Evolutionary conservation across 1,140 invertebrate genomes (phyloP).

Genomic region (Drosophila bocki): DNA sequence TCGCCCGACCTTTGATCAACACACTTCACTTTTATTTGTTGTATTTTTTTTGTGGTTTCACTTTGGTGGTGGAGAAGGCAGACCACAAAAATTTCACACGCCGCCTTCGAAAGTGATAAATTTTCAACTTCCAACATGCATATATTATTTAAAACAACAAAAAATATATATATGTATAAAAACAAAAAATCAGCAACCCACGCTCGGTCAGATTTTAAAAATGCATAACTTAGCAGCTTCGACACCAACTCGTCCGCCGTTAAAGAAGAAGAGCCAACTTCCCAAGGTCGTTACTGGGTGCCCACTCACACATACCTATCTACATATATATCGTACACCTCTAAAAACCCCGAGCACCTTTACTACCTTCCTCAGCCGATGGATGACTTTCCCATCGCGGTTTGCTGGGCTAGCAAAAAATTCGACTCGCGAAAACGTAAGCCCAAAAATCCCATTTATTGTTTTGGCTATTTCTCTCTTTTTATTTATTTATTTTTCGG

Average conservation of each 20-base stretch:
- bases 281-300: slow-evolving; percentile 65
- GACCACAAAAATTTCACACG: slow-evolving; percentile 71
- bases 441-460: slow-evolving; percentile 75
- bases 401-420: slow-evolving; percentile 66
- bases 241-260: slow-evolving; percentile 56
- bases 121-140: slow-evolving; percentile 60
- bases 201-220: slow-evolving; percentile 52
- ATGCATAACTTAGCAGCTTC: slow-evolving; percentile 74
- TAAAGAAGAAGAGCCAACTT: slow-evolving; percentile 41
- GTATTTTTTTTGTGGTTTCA: slow-evolving; percentile 32
- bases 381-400: slow-evolving; percentile 64
- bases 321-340: slow-evolving; percentile 5
- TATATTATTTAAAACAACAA: slow-evolving; percentile 56
- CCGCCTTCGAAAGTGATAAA: slow-evolving; percentile 72
- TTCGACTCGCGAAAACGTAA: slow-evolving; percentile 41
- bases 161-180: slow-evolving; percentile 16
- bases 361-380: neutral
- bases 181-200: slow-evolving; percentile 52
- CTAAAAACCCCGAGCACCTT: neutral
- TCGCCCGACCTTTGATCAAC: slow-evolving; percentile 28
- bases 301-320: slow-evolving; percentile 16
- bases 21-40: slow-evolving; percentile 5
- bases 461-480: slow-evolving; percentile 43
- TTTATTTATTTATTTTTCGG: slow-evolving; percentile 12
- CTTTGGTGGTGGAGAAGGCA: slow-evolving; percentile 18